phyloP scores from a whole-genome alignment of 2,888 invertebrate genomes.

The Troglohyphantes excavatus region DNA sequence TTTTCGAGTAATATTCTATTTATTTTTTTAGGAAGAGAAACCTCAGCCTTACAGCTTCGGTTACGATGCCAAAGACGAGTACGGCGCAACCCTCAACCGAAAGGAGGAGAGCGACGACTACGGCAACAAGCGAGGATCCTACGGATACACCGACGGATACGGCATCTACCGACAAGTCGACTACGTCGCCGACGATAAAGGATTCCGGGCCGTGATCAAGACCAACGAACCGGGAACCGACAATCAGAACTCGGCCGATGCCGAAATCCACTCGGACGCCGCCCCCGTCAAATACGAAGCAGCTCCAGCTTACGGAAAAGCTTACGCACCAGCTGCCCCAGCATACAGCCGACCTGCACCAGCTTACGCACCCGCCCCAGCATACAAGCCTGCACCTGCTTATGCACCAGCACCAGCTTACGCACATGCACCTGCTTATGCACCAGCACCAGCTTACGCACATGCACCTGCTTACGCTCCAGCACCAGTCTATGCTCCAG shows the following conservation, averaged over 20 bases:
- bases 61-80: slow-evolving; percentile 79
- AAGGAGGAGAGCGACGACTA: slow-evolving; percentile 79
- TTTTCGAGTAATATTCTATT: no score
- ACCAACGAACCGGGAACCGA: slow-evolving; percentile 80
- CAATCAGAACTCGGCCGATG: slow-evolving; percentile 67
- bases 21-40: slow-evolving; percentile 57
- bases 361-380: slow-evolving; percentile 17
- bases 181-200: slow-evolving; percentile 79
- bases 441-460: slow-evolving; percentile 15
- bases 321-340: not conserved
- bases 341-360: slow-evolving; percentile 11
- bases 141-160: slow-evolving; percentile 79
- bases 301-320: slow-evolving; percentile 33
- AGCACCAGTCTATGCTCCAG: slow-evolving; percentile 11
- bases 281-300: slow-evolving; percentile 54
- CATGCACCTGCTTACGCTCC: not conserved
- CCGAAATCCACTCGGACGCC: slow-evolving; percentile 60
- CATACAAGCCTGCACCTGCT: not conserved
- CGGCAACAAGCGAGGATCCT: slow-evolving; percentile 79
- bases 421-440: slow-evolving; percentile 18
- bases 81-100: slow-evolving; percentile 72
- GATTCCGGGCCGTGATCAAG: slow-evolving; percentile 78
- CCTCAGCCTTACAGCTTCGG: slow-evolving; percentile 80
- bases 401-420: slow-evolving; percentile 47
- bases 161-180: slow-evolving; percentile 79